Conservation (phyloP, 2,797 vertebrate genomes). For the Rhabdomys pumilio region DNA sequence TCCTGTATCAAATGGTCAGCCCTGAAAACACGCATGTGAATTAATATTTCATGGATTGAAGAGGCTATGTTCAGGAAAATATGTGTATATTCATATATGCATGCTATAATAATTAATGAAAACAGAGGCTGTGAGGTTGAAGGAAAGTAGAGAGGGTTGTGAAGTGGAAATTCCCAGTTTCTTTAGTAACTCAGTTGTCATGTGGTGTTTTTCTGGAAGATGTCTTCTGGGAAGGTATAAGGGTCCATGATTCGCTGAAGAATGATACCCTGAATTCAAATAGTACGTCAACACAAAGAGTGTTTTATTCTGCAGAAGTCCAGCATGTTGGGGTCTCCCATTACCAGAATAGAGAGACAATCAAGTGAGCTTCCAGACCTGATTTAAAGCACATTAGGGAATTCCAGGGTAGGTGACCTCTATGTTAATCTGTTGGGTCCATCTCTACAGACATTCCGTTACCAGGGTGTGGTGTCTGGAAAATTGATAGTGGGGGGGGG, state of each 20-base stretch:
- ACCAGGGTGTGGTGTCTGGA: background rate
- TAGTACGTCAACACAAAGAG: background rate
- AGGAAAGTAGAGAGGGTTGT: background rate
- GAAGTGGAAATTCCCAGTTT: background rate
- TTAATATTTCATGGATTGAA: background rate
- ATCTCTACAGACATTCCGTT: background rate
- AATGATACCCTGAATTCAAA: background rate
- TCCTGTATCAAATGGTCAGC: background rate
- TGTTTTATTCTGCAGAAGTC: background rate
- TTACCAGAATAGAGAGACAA: background rate
- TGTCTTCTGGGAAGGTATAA: background rate
- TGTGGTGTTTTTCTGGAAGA: background rate
- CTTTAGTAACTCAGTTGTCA: no score
- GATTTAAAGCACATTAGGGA: background rate
- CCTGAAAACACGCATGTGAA: background rate
- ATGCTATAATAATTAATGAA: background rate
- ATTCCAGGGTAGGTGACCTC: background rate
- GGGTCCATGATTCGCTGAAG: background rate
- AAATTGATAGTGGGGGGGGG: background rate
- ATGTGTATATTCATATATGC: background rate
- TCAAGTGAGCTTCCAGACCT: background rate
- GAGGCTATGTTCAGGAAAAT: background rate
- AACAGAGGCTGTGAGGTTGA: background rate
- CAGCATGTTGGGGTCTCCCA: background rate
- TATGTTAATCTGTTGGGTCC: background rate